These are phyloP conservation scores for Biston stratarius DNA, from an alignment of 2,888 invertebrate species.

Conservation along the genomic window DNA sequence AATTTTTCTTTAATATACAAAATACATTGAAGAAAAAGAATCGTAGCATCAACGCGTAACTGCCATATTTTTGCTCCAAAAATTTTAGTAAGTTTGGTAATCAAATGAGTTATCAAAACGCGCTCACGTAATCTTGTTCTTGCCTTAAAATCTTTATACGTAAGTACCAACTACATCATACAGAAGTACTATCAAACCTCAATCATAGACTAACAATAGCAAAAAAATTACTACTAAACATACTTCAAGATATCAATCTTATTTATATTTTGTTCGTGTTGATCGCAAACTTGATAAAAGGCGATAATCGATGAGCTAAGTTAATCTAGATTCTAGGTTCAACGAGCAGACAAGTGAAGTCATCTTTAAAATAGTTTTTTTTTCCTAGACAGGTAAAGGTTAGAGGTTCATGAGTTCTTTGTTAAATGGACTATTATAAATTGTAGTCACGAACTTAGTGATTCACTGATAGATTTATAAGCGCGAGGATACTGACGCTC, in stretches of 20 bases:
- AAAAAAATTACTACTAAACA: neutral
- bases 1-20: too few species aligned
- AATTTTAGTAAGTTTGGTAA: too few species aligned
- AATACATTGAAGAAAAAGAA: too few species aligned
- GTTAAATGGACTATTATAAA: slow-evolving; percentile 5
- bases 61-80: too few species aligned
- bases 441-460: slow-evolving; percentile 8
- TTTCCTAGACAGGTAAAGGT: neutral
- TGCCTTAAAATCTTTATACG: too few species aligned
- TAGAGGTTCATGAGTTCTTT: slow-evolving; percentile 1
- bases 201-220: neutral
- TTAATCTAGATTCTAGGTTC: slow-evolving; percentile 16
- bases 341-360: slow-evolving; percentile 14
- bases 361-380: slow-evolving; percentile 19
- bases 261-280: slow-evolving; percentile 4
- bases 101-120: too few species aligned
- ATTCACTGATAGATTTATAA: neutral
- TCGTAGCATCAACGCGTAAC: too few species aligned
- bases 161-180: too few species aligned
- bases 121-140: too few species aligned
- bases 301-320: slow-evolving; percentile 8
- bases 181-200: neutral
- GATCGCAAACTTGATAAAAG: slow-evolving; percentile 1
- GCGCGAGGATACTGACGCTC: too few species aligned
- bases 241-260: neutral